phyloP scores from a whole-genome alignment of 2,113 vertebrate genomes.

The Tyrannus savana region DNA sequence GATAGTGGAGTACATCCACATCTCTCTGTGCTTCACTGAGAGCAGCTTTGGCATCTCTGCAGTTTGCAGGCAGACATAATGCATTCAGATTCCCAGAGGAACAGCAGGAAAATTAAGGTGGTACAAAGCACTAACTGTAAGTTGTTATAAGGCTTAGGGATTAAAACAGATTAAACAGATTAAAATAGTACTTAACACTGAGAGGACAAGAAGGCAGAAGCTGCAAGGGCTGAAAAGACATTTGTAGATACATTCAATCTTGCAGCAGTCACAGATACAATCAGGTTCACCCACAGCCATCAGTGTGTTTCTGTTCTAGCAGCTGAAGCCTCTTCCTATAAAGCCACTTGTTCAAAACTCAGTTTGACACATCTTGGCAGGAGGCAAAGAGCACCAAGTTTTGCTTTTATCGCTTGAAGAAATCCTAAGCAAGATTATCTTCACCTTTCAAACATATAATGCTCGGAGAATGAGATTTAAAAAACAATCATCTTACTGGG shows the following conservation, averaged over 20 bases:
- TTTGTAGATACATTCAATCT: not conserved
- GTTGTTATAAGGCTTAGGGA: not conserved
- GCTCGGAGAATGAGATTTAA: slow-evolving; percentile 12
- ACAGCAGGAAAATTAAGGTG: not conserved
- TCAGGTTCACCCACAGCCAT: not conserved
- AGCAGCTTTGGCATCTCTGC: not conserved
- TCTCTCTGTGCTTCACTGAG: not conserved
- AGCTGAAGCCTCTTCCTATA: not conserved
- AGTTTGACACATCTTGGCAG: not conserved
- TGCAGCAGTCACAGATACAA: not conserved
- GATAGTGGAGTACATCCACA: not conserved
- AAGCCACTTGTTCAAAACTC: not conserved
- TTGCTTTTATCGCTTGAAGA: not conserved
- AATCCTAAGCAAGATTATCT: slow-evolving; percentile 29
- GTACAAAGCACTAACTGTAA: not conserved
- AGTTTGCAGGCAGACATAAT: not conserved
- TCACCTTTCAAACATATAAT: not conserved
- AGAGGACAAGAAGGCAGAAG: not conserved
- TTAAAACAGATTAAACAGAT: slow-evolving; percentile 46
- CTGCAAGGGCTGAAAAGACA: not conserved
- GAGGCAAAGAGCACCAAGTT: not conserved
- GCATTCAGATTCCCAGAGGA: not conserved
- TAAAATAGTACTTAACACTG: slow-evolving; percentile 30
- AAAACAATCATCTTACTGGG: slow-evolving; percentile 26
- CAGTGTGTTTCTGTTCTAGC: not conserved